Base-by-base conservation (phyloP, 2,113 vertebrate genomes). In the Chrysemys picta region DNA sequence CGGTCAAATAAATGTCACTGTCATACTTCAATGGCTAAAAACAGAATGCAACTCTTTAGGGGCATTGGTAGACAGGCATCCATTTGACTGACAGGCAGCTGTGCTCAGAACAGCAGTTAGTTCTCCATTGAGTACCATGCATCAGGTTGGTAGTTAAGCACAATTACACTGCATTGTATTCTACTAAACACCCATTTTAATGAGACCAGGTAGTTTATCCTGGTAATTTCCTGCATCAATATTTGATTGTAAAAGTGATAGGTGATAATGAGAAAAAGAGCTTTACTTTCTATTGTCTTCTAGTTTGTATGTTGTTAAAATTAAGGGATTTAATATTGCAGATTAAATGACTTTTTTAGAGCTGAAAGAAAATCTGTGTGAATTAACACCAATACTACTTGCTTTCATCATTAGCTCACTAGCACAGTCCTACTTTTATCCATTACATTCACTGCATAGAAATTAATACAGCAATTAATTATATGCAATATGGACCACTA, bases 1-100 rank as follows among this genome's bases (percentile, higher is more conserved):
- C 91, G 93, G 94, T 96, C 95, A 97, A 82, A 91, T 95, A 96
- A 97, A 97, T 97, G 95, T 97, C 95, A 96, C 53, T 75, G 94
- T 21, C 87, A 85, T 87, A 86, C 93, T 95, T 89, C 69, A 52
- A 6, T 6, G 90, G 93, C 96, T 97, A 97, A 97, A 98, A 98
- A 97, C 97, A 96, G 95, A 12, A 10, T 12, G 0, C 13, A 11
- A 0, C 81, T 83, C 93, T 42, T 35, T 1, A 13, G 90, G 85
- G 92, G 79, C 87, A 84, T 78, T 47, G 82, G 47, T 8, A 87
- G 75, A 45, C 53, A 3, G 91, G 75, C 45, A 3, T 3, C 47
- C 2, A 3, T 31, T 79, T 97, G 97, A 98, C 31, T 98, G 97
- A 97, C 96, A 81, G 96, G 96, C 53, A 8, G 12, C 95, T 96